Conservation (phyloP, 2,113 vertebrate genomes). For the Notarius quadriscutis region DNA sequence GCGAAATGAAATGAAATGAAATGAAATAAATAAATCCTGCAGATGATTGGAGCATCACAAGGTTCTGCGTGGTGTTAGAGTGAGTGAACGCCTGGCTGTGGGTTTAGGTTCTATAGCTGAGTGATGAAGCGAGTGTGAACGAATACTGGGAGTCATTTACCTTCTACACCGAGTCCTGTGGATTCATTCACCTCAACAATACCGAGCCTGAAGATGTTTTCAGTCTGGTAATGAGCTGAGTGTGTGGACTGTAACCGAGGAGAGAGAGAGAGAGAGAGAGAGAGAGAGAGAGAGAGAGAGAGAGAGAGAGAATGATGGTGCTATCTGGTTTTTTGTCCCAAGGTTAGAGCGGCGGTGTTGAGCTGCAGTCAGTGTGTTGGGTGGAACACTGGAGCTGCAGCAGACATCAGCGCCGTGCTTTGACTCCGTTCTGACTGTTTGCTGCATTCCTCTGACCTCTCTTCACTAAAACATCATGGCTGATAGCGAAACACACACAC, state of each 20-base stretch:
- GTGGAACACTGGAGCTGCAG: conserved; percentile 54
- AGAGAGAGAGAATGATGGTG: conserved; percentile 3
- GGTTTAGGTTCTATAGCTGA: background rate
- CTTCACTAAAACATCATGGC: conserved; percentile 49
- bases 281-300: background rate
- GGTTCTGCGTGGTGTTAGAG: background rate
- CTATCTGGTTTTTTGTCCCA: conserved; percentile 25
- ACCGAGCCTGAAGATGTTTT: background rate
- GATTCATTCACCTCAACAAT: background rate
- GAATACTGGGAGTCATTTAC: background rate
- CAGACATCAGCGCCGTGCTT: conserved; percentile 64
- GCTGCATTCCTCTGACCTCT: conserved; percentile 57
- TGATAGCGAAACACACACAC: conserved; percentile 22
- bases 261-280: background rate
- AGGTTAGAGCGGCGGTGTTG: conserved; percentile 50
- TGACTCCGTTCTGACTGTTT: conserved; percentile 71
- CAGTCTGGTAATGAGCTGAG: background rate
- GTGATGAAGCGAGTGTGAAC: background rate
- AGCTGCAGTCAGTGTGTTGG: conserved; percentile 24
- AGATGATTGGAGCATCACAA: background rate
- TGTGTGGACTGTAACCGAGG: background rate
- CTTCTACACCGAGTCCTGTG: background rate
- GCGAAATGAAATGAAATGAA: background rate
- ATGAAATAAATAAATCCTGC: background rate
- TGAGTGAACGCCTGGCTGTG: background rate